Base-by-base conservation (phyloP, 2,797 vertebrate species). In the Mionectes olivaceus region DNA sequence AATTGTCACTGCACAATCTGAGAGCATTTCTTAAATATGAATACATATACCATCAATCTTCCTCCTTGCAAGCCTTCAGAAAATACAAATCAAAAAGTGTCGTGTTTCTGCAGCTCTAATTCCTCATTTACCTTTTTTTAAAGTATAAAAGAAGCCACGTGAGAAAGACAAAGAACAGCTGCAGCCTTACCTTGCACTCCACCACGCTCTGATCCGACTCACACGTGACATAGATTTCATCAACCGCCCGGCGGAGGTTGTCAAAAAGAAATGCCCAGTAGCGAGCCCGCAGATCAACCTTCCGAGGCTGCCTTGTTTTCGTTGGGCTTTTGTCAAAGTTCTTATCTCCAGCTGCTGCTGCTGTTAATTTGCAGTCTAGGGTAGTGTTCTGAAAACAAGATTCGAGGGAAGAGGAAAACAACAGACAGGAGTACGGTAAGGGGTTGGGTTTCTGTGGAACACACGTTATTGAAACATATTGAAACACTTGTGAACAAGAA, bases 201-300 rank as follows among this genome's bases (percentile, higher is more conserved):
- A 99, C 99, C n/a, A 99, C 99, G 2, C 99, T 99, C 98, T 99
- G 99, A 93, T 99, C 99, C 0, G 99, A 99, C 95, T 99, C 99
- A 91, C 99, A 99, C 0, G 99, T 99, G 83, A 99, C 99, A 6
- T 99, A 99, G 95, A 99, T 99, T 88, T 99, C 99, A 64, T 99
- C 99, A 27, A 99, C 99, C 0, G 99, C 99, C 28, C 99, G 97
- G 12, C 99, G 98, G 68, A 99, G 98, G 92, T 99, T 99, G 95
- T 99, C 99, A 28, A 99, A 99, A 28, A 99, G 99, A 92, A 99
- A 99, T 2, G 99, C 99, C 99, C 99, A 99, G 96, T 99, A 99
- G 27, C 99, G 98, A 2, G 99, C 99, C 81, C 99, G 97, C 55
- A 99, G 97, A 93, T 99, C 99, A 90, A 99, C 98, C 97, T 99